These are phyloP conservation scores for Grammomys dolichurus DNA, from an alignment of 2,113 vertebrate genomes.

Conservation along the genomic window DNA sequence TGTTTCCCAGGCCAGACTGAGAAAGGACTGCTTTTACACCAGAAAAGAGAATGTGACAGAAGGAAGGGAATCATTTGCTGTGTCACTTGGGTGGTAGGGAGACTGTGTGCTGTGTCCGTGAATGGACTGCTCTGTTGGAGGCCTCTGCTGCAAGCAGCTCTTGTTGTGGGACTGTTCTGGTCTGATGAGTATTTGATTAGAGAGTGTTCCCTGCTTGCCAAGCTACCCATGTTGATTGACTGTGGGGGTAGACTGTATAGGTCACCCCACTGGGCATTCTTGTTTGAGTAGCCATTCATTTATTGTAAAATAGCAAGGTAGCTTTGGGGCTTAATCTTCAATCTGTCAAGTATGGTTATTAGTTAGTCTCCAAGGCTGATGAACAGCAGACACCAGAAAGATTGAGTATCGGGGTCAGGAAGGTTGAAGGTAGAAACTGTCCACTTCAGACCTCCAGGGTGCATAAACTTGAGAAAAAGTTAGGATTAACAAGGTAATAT, in stretches of 20 bases:
- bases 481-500: background rate
- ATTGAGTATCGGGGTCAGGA: background rate
- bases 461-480: accelerated
- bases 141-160: background rate
- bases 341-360: background rate
- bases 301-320: background rate
- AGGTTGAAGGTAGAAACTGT: background rate
- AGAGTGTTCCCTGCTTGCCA: background rate
- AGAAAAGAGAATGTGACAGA: background rate
- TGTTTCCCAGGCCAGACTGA: background rate
- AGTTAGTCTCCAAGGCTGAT: background rate
- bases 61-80: background rate
- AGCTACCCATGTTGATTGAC: background rate
- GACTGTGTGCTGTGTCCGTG: background rate
- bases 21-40: background rate
- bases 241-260: background rate
- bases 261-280: background rate
- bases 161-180: background rate
- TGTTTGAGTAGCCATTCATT: background rate
- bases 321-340: background rate
- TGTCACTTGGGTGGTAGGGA: background rate
- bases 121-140: background rate
- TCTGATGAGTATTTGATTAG: background rate
- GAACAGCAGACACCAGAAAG: background rate
- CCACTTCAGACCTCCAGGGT: background rate